Conservation (phyloP, 2,888 invertebrate genomes). For the Molorchus minor region DNA sequence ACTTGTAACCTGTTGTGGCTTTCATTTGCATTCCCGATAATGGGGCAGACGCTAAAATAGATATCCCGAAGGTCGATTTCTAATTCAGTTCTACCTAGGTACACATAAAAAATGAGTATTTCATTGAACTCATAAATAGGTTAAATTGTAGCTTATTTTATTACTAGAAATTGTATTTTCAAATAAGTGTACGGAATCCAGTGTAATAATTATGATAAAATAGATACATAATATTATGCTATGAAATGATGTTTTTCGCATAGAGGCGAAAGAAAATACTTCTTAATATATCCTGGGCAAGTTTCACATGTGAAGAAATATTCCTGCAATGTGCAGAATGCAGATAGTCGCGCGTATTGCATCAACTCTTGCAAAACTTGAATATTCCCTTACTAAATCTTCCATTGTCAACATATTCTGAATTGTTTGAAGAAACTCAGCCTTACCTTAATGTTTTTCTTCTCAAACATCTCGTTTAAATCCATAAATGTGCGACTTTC, state of each 20-base stretch:
- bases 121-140: no score
- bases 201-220: background rate
- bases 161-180: no score
- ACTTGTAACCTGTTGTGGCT: no score
- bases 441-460: conserved; percentile 19
- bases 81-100: no score
- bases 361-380: conserved; percentile 15
- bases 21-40: no score
- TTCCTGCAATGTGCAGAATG: background rate
- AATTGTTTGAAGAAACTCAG: conserved; percentile 2
- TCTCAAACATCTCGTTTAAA: conserved; percentile 12
- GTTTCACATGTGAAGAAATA: conserved; percentile 10
- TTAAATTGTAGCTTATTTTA: no score
- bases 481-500: conserved; percentile 36
- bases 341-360: conserved; percentile 9
- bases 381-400: background rate
- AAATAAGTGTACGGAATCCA: background rate
- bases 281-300: background rate
- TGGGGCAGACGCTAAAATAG: no score
- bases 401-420: background rate
- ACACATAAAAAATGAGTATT: no score
- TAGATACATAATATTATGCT: no score
- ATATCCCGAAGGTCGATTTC: no score
- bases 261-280: background rate
- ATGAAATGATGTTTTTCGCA: background rate